A percentile compares a stretch with the other conserved stretches of the same genome.
These are phyloP conservation scores for Cyanocitta stelleri DNA, from an alignment of 2,113 vertebrate species.

Conservation along the genomic window DNA sequence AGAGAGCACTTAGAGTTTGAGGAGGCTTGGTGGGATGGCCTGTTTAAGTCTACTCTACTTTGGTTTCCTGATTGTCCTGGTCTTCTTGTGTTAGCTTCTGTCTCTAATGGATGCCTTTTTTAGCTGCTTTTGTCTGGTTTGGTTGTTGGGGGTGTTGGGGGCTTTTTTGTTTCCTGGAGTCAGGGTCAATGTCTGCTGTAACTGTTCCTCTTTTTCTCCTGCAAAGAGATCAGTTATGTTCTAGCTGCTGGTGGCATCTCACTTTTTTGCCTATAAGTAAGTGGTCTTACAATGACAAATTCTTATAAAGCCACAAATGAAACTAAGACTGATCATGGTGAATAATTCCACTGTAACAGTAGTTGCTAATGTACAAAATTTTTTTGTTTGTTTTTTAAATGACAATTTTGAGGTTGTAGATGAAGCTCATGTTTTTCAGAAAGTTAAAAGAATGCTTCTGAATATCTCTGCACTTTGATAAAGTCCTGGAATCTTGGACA, in stretches of 20 bases:
- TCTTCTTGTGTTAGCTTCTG: neutral
- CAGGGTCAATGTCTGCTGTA: neutral
- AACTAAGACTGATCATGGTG: neutral
- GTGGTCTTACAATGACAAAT: neutral
- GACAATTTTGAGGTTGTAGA: neutral
- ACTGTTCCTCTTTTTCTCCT: neutral
- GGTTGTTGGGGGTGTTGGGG: neutral
- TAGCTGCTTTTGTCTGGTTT: neutral
- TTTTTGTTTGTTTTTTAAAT: neutral
- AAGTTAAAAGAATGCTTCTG: neutral
- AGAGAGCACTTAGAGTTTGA: neutral
- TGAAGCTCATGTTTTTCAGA: neutral
- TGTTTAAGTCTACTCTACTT: neutral
- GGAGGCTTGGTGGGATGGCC: neutral
- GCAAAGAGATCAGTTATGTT: neutral
- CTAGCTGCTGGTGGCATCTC: neutral
- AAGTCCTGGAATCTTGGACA: neutral
- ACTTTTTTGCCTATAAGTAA: neutral
- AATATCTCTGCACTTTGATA: neutral
- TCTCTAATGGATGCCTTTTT: neutral
- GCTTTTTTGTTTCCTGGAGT: neutral
- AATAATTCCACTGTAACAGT: neutral
- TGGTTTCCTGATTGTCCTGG: neutral
- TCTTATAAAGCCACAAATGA: neutral
- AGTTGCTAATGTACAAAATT: neutral